A percentile compares a stretch with the other conserved stretches of the same genome.
These are phyloP conservation scores for Mactromeris polynyma DNA, from an alignment of 2,888 invertebrate species.

Conservation along the genomic window DNA sequence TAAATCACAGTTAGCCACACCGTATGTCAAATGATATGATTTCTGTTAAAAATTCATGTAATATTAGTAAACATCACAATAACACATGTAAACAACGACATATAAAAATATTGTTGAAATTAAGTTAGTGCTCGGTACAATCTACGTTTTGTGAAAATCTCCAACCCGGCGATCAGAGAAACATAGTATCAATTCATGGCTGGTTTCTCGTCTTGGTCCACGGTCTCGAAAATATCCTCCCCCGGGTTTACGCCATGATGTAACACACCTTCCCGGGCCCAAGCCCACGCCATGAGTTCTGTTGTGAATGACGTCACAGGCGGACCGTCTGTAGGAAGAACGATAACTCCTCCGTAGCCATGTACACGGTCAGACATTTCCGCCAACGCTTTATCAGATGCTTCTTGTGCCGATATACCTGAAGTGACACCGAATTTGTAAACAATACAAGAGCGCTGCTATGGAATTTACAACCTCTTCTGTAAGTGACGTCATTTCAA, in stretches of 20 bases:
- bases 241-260: conserved; percentile 79
- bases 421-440: background rate
- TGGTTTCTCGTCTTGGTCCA: background rate
- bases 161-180: background rate
- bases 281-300: conserved; percentile 87
- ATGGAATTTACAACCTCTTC: too few species aligned
- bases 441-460: too few species aligned
- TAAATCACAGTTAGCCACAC: too few species aligned
- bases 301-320: conserved; percentile 92
- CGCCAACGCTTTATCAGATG: conserved; percentile 90
- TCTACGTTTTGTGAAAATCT: background rate
- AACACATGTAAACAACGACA: background rate
- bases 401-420: conserved; percentile 90
- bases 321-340: conserved; percentile 90
- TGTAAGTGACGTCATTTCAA: too few species aligned
- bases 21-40: too few species aligned
- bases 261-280: conserved; percentile 78
- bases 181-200: background rate
- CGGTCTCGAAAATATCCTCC: conserved; percentile 17
- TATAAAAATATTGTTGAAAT: background rate
- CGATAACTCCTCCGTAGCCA: conserved; percentile 92
- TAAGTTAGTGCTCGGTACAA: background rate
- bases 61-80: background rate
- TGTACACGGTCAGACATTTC: conserved; percentile 91
- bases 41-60: too few species aligned